Evolutionary conservation across 1,140 invertebrate genomes (phyloP), one percentile per base, ranked within the genome.

Genomic region (Apis dorsata): DNA sequence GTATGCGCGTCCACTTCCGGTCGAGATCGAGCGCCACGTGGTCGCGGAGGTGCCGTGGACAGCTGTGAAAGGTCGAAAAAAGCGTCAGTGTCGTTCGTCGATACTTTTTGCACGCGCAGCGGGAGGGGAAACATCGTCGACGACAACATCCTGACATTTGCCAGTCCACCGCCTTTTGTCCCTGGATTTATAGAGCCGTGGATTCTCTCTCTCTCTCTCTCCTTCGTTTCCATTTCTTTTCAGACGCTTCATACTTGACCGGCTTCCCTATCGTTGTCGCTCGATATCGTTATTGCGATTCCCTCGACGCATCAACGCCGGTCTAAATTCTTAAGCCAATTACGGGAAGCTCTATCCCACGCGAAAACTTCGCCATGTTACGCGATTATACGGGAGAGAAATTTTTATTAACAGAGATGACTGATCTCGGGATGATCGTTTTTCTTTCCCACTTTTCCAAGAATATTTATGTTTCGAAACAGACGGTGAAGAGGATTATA

Each of bases 1-100:
- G 78, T 84, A 73, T 53, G 86, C 70, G n/a, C 66, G 63, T 53
- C 19, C 59, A 66, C 69, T 88, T 88, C 87, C 87, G 87, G 86
- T 88, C 86, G 59, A 81, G 63, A 84, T 78, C 59, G 68, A 17
- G 51, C 34, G 57, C 73, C 82, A 84, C 82, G 82, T 69, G 70
- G 66, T 55, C 51, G 55, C 57, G 19, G 24, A 87, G 86, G 79
- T 81, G 86, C 4, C 65, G 70, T 79, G 71, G 55, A 69, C 87
- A 88, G 87, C 86, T 88, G 87, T 78, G 83, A 44, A 53, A 8
- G 34, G 0, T 44, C 34, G 72, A 69, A 66, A 74, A 81, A 81
- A 62, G 62, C 53, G 24, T 62, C 77, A 62, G 79, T 85, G 44
- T 84, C 24, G 24, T 24, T 24, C 24, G 24, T 24, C 73, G 17